Evolutionary conservation across 2,113 vertebrate genomes (phyloP), one percentile per base, ranked within the genome.

Genomic region (Sus scrofa): DNA sequence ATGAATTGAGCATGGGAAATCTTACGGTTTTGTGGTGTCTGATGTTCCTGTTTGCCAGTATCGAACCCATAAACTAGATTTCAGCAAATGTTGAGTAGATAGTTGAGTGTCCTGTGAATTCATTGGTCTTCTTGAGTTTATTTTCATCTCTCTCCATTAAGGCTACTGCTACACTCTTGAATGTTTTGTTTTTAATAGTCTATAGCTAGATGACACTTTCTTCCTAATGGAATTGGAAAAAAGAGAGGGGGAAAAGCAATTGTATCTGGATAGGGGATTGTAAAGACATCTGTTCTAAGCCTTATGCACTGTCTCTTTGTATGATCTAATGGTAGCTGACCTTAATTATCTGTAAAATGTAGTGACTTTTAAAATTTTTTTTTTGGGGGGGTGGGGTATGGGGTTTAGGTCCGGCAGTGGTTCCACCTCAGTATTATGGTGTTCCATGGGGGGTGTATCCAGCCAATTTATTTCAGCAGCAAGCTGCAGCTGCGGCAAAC

Each of bases 361-460:
- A 96, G 52, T 97, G 67, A 96, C 26, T 71, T 54, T 50, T 81
- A 26, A 71, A 58, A 71, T 58, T 32, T 67, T 50, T 92, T 94
- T 97, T 93, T 92, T 92, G 2, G 91, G 81, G 93, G 78, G 32
- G 70, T 32, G 81, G 34, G 44, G 3, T 91, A 20, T 93, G 94
- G 74, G 70, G 58, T 95, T 97, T 97, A 99, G 99, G 99, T 91
- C 99, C 99, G 60, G 98, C 99, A 88, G 99, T 99, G 97, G 99
- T 99, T 97, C 99, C 99, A 0, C 99, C 99, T 95, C 99, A 99
- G 98, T 99, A 99, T 99, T 99, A 99, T 0, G 99, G 99, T 7
- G 99, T 99, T 96, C 99, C 99, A 0, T 99, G 99, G 99, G 99
- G 99, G 7, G 99, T 99, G 92, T 99, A 99, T 98, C 99, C 99